Evolutionary conservation across 2,888 invertebrate genomes (phyloP), one percentile per base, ranked within the genome.

Genomic region (Reticulitermes lucifugus): DNA sequence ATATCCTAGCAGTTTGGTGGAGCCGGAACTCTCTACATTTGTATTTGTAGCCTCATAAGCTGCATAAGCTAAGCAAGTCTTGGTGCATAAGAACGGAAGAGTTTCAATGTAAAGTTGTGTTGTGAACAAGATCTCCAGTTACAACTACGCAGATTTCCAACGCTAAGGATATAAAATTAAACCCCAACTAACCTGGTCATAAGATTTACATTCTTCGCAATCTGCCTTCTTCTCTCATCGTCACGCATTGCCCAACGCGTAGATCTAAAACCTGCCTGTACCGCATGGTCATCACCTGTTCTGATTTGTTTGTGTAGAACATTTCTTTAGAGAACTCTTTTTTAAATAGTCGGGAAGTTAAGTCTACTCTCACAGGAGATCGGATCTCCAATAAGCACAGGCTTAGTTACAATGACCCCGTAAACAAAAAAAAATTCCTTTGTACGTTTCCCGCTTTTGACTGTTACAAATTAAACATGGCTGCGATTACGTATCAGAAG

Each of bases 401-500:
- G 18, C 41, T 73, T 21, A 73, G 21, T 7, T 73, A 73, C 12
- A 73, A 41, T 41, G 41, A 46, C 9, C 9, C 12, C 6, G 10
- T 46, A 12, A 73, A 73, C 41, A 41, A 41, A 73, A n/a, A 77
- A 3, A 51, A 46, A 22, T 46, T 25, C 25, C 77, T 77, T 77
- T 77, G 77, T 77, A 46, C 7, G n/a, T 46, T 43, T 2, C 51
- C 77, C 77, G 77, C 77, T 7, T 46, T 43, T 77, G 77, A 77
- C 77, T 77, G 46, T 77, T 77, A 77, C 77, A 77, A 77, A 77
- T 77, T 77, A 46, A 77, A 77, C 77, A 46, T 12, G 77, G 46
- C 46, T 77, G 46, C 14, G 43, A 77, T 75, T 75, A 75, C 75
- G 22, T 35, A 75, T n/a, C 46, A 46, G 46, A 46, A 12, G 46